Percentiles rank a stretch among this genome's conserved stretches.
Conservation (phyloP, 1,140 invertebrate genomes). For the Steinernema feltiae region DNA sequence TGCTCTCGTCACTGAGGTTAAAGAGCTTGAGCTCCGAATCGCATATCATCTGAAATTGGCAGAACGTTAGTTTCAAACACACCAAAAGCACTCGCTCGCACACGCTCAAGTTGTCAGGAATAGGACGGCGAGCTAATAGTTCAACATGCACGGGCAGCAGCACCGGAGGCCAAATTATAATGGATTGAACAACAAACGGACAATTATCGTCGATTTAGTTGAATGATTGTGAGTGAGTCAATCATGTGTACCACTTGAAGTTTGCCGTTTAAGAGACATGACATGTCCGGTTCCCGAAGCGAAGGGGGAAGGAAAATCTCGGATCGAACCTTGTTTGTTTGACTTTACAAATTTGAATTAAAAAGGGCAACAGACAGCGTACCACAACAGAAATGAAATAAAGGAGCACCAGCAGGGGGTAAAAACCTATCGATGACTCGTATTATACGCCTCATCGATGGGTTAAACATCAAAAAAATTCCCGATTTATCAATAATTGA, state of each 20-base stretch:
- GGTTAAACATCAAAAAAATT: no score
- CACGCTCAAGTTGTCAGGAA: no score
- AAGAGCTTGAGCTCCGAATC: conserved; percentile 45
- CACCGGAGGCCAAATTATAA: neutral
- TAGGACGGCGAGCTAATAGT: neutral
- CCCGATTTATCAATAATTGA: neutral
- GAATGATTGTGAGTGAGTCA: neutral
- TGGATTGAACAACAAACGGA: neutral
- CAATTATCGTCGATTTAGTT: neutral
- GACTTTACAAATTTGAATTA: no score
- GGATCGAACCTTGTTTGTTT: no score
- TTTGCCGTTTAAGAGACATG: neutral
- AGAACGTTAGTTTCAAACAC: no score
- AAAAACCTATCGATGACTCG: no score
- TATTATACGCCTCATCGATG: no score
- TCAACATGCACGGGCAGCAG: neutral
- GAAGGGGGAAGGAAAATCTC: no score
- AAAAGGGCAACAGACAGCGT: no score
- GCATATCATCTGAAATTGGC: conserved; percentile 40
- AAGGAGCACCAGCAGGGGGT: no score
- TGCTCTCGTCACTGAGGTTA: conserved; percentile 38
- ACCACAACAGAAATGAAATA: no score
- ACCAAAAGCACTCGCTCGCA: neutral
- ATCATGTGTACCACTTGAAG: neutral
- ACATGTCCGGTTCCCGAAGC: neutral